Base-by-base conservation (phyloP, 1,140 invertebrate species). In the Meloidogyne exigua region DNA sequence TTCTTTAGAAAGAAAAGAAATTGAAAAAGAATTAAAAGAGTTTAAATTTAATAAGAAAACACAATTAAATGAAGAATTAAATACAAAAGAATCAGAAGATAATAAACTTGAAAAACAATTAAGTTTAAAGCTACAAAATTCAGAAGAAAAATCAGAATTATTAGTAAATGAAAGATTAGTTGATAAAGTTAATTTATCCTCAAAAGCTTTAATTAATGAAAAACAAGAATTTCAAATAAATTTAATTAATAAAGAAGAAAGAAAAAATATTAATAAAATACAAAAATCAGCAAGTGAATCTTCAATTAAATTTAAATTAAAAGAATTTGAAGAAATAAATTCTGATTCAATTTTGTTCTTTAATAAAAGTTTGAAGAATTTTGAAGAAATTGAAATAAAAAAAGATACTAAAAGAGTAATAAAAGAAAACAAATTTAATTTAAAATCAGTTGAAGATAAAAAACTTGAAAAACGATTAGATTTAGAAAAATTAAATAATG, bases 191-290 rank as follows among this genome's bases (percentile, higher is more conserved):
- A 13, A 18, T 36, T 72, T 49, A 63, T 72, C 12, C 10, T 62
- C 67, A 15, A 57, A 64, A 77, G 74, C 32, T 23, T 21, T 42
- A 57, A 76, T 32, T 26, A 36, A 76, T 18, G 75, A 76, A 49
- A 7, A 62, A 70, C 18, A 42, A 25, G 23, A 57, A 63, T 57
- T 77, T 63, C 18, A 28, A 2, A 28, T 36, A 9, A 36, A 28
- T 26, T 28, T 76, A 32, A 23, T 57, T 26, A 26, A 25, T 15
- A 67, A 26, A 11, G 44, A 49, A 18, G 44, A 49, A 15, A 49
- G 44, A 18, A 2, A 49, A 15, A 49, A 15, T 49, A 15, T 15
- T 18, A 49, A 15, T 18, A 49, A 49, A 18, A 1, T 49, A 49
- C 5, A 18, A 18, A 49, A 49, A 49, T 49, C 44, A 49, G 13